phyloP scores from a whole-genome alignment of 2,888 invertebrate genomes.

The Hypolimnas misippus region DNA sequence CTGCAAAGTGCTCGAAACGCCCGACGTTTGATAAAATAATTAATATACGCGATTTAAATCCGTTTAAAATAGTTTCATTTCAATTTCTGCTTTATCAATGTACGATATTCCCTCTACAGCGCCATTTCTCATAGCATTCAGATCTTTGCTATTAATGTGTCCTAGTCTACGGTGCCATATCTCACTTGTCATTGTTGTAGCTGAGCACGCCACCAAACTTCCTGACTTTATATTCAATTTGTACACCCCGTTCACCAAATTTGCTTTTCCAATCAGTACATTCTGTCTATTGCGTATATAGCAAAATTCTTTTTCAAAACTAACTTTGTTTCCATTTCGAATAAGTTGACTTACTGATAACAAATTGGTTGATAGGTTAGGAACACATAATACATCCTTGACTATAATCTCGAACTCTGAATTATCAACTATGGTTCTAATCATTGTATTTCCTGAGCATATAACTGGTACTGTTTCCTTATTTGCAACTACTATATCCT shows the following conservation, averaged over 20 bases:
- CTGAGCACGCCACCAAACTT: background rate
- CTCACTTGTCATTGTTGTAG: slow-evolving; percentile 13
- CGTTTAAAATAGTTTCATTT: too few species aligned
- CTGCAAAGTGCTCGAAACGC: too few species aligned
- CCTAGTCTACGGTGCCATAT: background rate
- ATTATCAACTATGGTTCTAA: background rate
- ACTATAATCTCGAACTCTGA: slow-evolving; percentile 12
- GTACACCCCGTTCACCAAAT: slow-evolving; percentile 13
- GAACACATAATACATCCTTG: slow-evolving; percentile 42
- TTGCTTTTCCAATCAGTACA: slow-evolving; percentile 12
- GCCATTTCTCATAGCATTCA: slow-evolving; percentile 41
- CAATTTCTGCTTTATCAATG: slow-evolving; percentile 34
- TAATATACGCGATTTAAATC: too few species aligned
- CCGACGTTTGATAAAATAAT: too few species aligned
- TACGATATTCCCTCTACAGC: slow-evolving; percentile 40
- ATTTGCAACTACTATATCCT: background rate
- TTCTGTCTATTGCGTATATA: slow-evolving; percentile 1
- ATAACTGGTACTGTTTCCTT: slow-evolving; percentile 8
- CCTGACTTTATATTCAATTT: slow-evolving; percentile 1
- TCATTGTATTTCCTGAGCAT: background rate
- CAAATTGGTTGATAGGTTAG: slow-evolving; percentile 41
- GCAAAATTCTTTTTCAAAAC: background rate
- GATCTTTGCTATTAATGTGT: slow-evolving; percentile 17
- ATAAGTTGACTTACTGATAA: slow-evolving; percentile 38
- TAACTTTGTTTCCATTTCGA: slow-evolving; percentile 24